Percentiles rank a stretch among this genome's conserved stretches.
phyloP scores from a whole-genome alignment of 2,113 vertebrate species.

The Malaclemys terrapin region DNA sequence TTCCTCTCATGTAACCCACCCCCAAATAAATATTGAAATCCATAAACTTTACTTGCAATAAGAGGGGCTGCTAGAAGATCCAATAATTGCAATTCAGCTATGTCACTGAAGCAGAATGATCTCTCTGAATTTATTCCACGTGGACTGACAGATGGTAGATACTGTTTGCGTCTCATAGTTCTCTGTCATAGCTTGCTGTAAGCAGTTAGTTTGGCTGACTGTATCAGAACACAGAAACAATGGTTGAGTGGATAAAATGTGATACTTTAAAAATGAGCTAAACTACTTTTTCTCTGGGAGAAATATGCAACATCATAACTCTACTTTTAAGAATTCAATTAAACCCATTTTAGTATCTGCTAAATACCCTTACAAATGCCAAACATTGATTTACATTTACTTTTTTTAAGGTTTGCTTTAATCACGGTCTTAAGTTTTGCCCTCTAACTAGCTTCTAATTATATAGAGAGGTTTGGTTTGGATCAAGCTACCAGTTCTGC shows the following conservation, averaged over 20 bases:
- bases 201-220: not conserved
- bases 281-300: not conserved
- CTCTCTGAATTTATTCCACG: not conserved
- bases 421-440: constrained; percentile 31
- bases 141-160: not conserved
- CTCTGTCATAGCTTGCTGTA: not conserved
- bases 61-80: not conserved
- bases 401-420: not conserved
- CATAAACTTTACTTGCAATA: not conserved
- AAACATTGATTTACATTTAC: not conserved
- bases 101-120: not conserved
- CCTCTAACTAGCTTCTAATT: constrained; percentile 56
- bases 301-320: not conserved
- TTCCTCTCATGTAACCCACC: constrained; percentile 17
- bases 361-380: constrained; percentile 15
- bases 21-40: constrained; percentile 20
- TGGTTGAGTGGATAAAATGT: not conserved
- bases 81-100: not conserved
- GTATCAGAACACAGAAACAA: not conserved
- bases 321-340: constrained; percentile 18
- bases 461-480: constrained; percentile 42
- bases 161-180: constrained; percentile 11
- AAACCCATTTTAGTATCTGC: not conserved
- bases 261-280: not conserved
- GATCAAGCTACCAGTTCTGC: constrained; percentile 46